Base-by-base conservation (phyloP, 2,888 invertebrate genomes). In the Sphecodes monilicornis region DNA sequence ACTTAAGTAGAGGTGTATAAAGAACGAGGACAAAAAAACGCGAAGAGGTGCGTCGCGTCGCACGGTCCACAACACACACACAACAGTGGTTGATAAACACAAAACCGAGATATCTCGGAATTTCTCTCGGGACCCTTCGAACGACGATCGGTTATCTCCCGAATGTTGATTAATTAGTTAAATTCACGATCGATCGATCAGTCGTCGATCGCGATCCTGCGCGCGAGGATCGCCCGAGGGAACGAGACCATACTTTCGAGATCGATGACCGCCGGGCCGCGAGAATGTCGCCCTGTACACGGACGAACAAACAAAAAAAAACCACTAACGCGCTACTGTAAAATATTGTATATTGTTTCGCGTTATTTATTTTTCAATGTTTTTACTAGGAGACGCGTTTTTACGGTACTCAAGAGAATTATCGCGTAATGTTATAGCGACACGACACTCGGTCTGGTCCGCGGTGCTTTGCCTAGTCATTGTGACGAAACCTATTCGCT, bases 301-400 rank as follows among this genome's bases (percentile, higher is more conserved):
- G 82, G 78, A 75, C 74, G 29, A 29, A 60, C 29, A n/a, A 54
- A n/a, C n/a, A 54, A 54, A 54, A n/a, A n/a, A 86, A 89, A 84
- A 22, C 68, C 78, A 86, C 86, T 91, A 92, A 54, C 92, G 89
- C 85, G 91, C 91, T 92, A 91, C 91, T 93, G 93, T 93, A 94
- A 93, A 90, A 93, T 93, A 93, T 92, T 94, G 93, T 93, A 92
- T 92, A 93, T 93, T 92, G 80, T 92, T 93, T 93, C 91, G 87
- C 91, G 88, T 91, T 91, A 89, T 92, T 92, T 92, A 88, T 92
- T 91, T 91, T 88, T 90, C 89, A 91, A 90, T 91, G 91, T 92
- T 92, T 92, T 89, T 92, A 91, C 81, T 90, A 90, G 90, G 82
- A 76, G 73, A 90, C 91, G 87, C 91, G 87, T 92, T 93, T 93